Percentiles rank a stretch among this genome's conserved stretches.
These are phyloP conservation scores for Thermophis baileyi DNA, from an alignment of 2,113 vertebrate species.

Conservation along the genomic window DNA sequence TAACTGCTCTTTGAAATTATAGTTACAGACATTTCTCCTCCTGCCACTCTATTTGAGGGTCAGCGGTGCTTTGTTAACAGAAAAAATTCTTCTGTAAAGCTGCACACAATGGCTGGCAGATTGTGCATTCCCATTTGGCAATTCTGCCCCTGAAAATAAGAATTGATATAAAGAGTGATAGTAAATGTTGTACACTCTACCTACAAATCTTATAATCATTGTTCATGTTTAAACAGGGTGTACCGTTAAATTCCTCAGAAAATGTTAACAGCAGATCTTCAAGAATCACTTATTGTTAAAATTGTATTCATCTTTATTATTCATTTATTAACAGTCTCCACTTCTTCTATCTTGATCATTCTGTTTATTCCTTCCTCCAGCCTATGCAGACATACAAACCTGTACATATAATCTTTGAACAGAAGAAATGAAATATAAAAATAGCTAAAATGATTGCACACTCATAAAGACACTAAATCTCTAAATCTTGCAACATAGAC, in stretches of 20 bases:
- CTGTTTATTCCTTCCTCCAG: neutral
- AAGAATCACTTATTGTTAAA: slow-evolving; percentile 1
- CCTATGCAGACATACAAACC: neutral
- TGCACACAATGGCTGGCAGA: neutral
- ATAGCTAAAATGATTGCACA: neutral
- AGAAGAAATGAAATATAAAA: neutral
- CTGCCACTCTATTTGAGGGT: neutral
- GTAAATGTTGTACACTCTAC: neutral
- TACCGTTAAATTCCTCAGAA: neutral
- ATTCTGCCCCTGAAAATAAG: neutral
- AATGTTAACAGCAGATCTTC: slow-evolving; percentile 7
- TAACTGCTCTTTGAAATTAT: neutral
- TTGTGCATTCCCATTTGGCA: rapidly evolving
- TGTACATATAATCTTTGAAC: neutral
- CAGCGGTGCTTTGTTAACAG: neutral
- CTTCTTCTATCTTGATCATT: neutral
- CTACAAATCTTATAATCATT: neutral
- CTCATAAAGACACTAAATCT: neutral
- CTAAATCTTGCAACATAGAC: neutral
- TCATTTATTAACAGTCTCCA: neutral
- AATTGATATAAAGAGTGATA: neutral
- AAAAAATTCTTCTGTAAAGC: neutral
- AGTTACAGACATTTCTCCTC: neutral
- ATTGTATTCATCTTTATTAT: neutral
- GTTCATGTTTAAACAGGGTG: neutral